Evolutionary conservation across 1,140 invertebrate species (phyloP), one percentile per base, ranked within the genome.

Genomic region (Achatina immaculata): DNA sequence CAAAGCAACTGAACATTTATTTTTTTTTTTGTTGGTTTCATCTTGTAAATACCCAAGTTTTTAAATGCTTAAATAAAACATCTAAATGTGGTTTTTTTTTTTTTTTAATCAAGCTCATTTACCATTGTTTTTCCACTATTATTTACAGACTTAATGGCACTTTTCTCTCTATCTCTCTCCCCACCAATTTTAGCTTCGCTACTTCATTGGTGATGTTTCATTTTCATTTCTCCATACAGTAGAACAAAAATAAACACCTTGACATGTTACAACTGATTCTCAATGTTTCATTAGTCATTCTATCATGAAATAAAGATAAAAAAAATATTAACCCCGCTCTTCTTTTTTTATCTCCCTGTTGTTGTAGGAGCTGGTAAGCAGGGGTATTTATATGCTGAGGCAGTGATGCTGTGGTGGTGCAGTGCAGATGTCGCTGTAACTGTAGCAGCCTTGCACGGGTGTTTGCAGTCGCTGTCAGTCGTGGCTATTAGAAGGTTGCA

Each of bases 361-460:
- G 78, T 80, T 85, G 82, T 86, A 86, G 85, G 85, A 82, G 85
- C 83, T 75, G 85, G 81, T 82, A 85, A 76, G 69, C 45, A 34
- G 81, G 81, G 81, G 75, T 81, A 65, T 40, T 81, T 78, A 79
- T 43, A 71, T 77, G 82, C 81, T 83, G 84, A 82, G 65, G 83
- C 83, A 80, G 83, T 76, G 55, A 43, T 80, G 79, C 65, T 66
- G 78, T 73, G 74, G 43, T 45, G 34, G 81, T 74, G 65, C 76
- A 78, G 58, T 82, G 81, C 78, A 66, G 80, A 65, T n/a, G 79
- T 80, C 31, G 72, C 76, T 34, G 79, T 69, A 28, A 68, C 65
- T 45, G 42, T 71, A 19, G 43, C 71, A 62, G 69, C 69, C 34
- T 65, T 77, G n/a, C n/a, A n/a, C n/a, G 28, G 62, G 55, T 24